Evolutionary conservation across 2,113 vertebrate genomes (phyloP), one percentile per base, ranked within the genome.

Genomic region (Trichomycterus rosablanca): DNA sequence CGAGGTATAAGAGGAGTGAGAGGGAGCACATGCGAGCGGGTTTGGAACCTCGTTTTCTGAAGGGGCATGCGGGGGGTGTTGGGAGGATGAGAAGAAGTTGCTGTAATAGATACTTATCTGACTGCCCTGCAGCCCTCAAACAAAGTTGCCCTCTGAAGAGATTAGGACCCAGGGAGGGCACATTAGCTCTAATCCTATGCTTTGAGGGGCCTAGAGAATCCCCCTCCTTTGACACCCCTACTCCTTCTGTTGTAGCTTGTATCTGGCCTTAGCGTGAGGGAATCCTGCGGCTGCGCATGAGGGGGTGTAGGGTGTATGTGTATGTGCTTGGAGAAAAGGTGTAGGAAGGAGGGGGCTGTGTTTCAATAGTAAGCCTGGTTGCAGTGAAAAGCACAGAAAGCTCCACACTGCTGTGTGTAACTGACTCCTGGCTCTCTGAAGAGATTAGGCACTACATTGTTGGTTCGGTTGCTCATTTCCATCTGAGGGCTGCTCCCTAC

Each of bases 51-150:
- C 77, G 77, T 79, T 83, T 85, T 85, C 79, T 82, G 76, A 82
- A 79, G 79, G 77, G 71, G 15, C 15, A n/a, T 20, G 32, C 19
- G 50, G 77, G 59, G 30, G 80, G 74, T 81, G 76, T 77, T 78
- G 73, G 71, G 46, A 70, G 81, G 81, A 77, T 84, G 83, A 84
- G 83, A 82, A 82, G 79, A 81, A 73, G 80, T 82, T 83, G 84
- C 85, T 88, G 88, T 90, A 89, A 90, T 88, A 88, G 88, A 89
- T 90, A 89, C 86, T 88, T 88, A 89, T 89, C 84, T 86, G 71
- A 81, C 84, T 82, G 80, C 82, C 86, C 84, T 84, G 81, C 66
- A 86, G 84, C 80, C 83, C 84, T 87, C 84, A 85, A 87, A 89
- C 87, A 88, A 86, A 85, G 81, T 86, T 79, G 26, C 79, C 81